Conservation (phyloP, 2,797 vertebrate species). For the Rhinella marina region DNA sequence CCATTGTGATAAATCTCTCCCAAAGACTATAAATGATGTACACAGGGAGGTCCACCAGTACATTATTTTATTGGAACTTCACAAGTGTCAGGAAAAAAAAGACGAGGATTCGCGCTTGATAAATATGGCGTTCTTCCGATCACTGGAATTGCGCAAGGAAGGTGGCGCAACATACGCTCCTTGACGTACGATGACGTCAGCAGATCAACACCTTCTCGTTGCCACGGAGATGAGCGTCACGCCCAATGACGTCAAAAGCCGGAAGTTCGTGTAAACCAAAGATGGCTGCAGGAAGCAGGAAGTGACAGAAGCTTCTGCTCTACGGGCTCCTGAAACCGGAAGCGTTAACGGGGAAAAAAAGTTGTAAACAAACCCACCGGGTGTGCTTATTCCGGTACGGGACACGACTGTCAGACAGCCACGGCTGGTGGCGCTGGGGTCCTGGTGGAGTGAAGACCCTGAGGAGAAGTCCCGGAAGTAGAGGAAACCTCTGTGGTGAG, state of each 20-base stretch:
- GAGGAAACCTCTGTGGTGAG: constrained; percentile 20
- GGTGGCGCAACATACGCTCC: neutral
- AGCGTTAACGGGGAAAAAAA: neutral
- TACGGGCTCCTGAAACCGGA: constrained; percentile 7
- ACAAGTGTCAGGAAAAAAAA: too few species aligned
- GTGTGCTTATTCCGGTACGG: neutral
- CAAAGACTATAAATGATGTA: too few species aligned
- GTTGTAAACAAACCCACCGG: constrained; percentile 32
- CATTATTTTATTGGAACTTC: too few species aligned
- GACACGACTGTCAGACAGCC: neutral
- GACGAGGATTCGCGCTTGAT: too few species aligned
- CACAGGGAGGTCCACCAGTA: too few species aligned
- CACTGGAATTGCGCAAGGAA: neutral
- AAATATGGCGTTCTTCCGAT: neutral
- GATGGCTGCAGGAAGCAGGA: constrained; percentile 56
- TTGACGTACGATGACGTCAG: neutral
- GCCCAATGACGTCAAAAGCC: constrained; percentile 41
- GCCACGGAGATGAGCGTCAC: constrained; percentile 8
- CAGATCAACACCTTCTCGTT: neutral
- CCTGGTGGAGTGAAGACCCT: neutral
- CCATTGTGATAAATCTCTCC: too few species aligned
- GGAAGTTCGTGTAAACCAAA: constrained; percentile 39
- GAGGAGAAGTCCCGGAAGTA: constrained; percentile 20
- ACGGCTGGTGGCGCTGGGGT: neutral
- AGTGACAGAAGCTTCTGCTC: constrained; percentile 29